A percentile compares a stretch with the other conserved stretches of the same genome.
Conservation (phyloP, 53 echinoderm and acorn worm genomes). For the Echinarachnius parma region DNA sequence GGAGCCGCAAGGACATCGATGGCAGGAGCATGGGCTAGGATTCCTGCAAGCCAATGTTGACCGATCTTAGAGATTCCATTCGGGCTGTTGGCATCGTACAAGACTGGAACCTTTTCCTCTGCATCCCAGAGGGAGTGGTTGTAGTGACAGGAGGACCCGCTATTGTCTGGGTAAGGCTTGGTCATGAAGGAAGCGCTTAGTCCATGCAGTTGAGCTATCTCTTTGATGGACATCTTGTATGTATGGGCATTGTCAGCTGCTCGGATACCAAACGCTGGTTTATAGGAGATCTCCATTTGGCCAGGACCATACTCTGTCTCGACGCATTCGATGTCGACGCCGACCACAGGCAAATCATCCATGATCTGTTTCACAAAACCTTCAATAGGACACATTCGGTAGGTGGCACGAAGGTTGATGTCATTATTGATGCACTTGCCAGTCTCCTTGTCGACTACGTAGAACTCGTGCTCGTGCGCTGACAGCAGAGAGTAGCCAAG, state of each 20-base stretch:
- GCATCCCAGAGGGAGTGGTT: slow-evolving; percentile 67
- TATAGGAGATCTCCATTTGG: slow-evolving; percentile 61
- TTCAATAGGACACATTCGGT: slow-evolving; percentile 10
- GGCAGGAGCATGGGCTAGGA: slow-evolving; percentile 65
- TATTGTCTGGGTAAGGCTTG: slow-evolving; percentile 50
- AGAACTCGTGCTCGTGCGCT: slow-evolving; percentile 89
- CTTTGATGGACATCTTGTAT: slow-evolving; percentile 66
- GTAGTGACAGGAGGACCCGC: slow-evolving; percentile 52
- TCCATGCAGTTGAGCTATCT: slow-evolving; percentile 64
- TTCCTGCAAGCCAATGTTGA: slow-evolving; percentile 76
- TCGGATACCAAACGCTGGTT: slow-evolving; percentile 67
- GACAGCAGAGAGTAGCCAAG: slow-evolving; percentile 78
- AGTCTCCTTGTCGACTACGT: slow-evolving; percentile 64
- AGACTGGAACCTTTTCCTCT: slow-evolving; percentile 23
- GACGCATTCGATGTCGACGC: slow-evolving; percentile 57
- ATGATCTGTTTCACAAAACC: slow-evolving; percentile 50
- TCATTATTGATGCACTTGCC: slow-evolving; percentile 59
- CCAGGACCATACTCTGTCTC: slow-evolving; percentile 70
- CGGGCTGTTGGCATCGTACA: slow-evolving; percentile 43
- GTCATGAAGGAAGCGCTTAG: slow-evolving; percentile 54
- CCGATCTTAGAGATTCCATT: slow-evolving; percentile 55
- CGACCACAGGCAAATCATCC: slow-evolving; percentile 51
- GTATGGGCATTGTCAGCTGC: slow-evolving; percentile 70
- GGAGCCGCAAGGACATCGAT: slow-evolving; percentile 53
- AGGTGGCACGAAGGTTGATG: slow-evolving; percentile 54